These are phyloP conservation scores for Cladopsammia gracilis DNA, from an alignment of 64 coral and sea anemone species.

Conservation along the genomic window DNA sequence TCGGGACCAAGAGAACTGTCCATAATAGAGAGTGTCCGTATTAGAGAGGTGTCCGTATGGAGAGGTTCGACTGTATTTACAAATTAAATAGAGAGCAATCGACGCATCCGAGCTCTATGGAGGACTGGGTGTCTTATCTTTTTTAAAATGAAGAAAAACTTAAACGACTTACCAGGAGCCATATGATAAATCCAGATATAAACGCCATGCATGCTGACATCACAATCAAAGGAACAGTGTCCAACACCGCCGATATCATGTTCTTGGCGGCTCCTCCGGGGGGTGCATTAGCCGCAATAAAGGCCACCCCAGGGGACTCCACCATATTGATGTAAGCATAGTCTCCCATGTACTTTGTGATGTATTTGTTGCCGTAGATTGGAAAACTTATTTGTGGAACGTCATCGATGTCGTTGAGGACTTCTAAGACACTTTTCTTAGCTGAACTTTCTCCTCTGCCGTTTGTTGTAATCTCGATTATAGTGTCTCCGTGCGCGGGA, in stretches of 20 bases:
- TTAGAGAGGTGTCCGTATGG: too few species aligned
- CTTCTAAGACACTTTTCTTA: conserved; percentile 39
- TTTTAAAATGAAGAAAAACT: background rate
- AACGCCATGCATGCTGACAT: conserved; percentile 54
- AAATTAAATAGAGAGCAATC: too few species aligned
- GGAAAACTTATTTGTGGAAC: conserved; percentile 50
- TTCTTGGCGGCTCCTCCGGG: conserved; percentile 2
- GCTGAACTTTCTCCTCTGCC: background rate
- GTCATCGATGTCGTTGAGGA: conserved; percentile 19
- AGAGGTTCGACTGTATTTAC: too few species aligned
- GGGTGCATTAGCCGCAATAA: background rate
- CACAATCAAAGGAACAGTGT: conserved; percentile 6
- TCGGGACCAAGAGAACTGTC: too few species aligned
- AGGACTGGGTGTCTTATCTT: too few species aligned
- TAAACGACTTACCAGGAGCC: conserved; percentile 40
- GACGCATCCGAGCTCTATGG: too few species aligned
- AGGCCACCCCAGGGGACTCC: conserved; percentile 56
- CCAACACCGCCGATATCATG: conserved; percentile 24
- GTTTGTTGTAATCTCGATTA: conserved; percentile 17
- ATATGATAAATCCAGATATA: conserved; percentile 55
- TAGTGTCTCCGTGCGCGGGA: conserved; percentile 22
- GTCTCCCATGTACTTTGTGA: conserved; percentile 1
- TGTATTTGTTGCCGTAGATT: conserved; percentile 70
- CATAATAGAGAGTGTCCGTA: too few species aligned
- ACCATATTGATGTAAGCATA: conserved; percentile 30